Base-by-base conservation (phyloP, 2,797 vertebrate genomes). In the Semaprochilodus insignis region DNA sequence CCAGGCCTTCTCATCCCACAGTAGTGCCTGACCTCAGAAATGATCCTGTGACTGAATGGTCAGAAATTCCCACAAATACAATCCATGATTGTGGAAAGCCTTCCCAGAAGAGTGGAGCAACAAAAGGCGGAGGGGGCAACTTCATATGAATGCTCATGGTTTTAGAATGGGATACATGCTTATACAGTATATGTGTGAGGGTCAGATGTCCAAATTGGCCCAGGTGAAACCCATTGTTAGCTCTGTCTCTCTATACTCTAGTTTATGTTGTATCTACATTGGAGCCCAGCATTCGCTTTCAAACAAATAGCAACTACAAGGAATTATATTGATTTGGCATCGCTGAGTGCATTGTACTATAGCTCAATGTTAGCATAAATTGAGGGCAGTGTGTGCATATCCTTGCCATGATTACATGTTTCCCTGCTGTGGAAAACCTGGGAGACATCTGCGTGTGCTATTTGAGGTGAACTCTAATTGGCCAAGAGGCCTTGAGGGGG, bases 381-480 rank as follows among this genome's bases (percentile, higher is more conserved):
- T 15, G 51, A 52, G 19, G 55, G 25, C 31, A 63, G 52, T 17
- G 17, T 51, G 65, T 62, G 44, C 19, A 21, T 60, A 40, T 25
- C n/a, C 40, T 60, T 62, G 40, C 17, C 25, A 25, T 44, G 17
- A 27, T 25, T 48, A 59, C 44, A 31, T 77, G 25, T 6, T 59
- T 19, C 23, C 23, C 55, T 76, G 82, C 31, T 3, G 17, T 59
- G 70, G 83, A 79, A 85, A 81, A 63, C 77, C 40, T 6, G 34
- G 40, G 57, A 75, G 77, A 81, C 86, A 83, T 84, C 77, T 90
- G 85, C 76, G 55, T 60, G 17, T 23, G 62, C 75, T 63, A 83
- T 83, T 86, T 83, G 51, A 76, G 80, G 62, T 85, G 48, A 54
- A 74, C 52, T 70, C 60, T 79, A 86, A 85, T 82, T 81, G 74